Evolutionary conservation across 2,797 vertebrate species (phyloP).

Genomic region (Falco concolor): DNA sequence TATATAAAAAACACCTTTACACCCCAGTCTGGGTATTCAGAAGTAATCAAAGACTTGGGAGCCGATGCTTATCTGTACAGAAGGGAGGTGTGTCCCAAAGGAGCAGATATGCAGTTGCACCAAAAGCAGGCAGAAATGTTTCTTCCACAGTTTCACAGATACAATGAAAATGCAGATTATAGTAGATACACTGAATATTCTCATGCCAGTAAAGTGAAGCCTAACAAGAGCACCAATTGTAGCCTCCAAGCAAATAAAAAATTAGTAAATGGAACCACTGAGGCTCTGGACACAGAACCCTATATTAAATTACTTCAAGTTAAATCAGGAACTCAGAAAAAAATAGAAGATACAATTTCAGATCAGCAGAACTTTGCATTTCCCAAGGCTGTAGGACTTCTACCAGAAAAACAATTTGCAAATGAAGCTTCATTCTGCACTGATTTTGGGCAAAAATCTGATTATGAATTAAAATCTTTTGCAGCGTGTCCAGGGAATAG

Average conservation of each 20-base stretch:
- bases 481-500: conserved; percentile 61
- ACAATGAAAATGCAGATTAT: conserved; percentile 64
- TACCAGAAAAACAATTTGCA: conserved; percentile 72
- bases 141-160: conserved; percentile 69
- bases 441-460: conserved; percentile 75
- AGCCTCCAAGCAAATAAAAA: conserved; percentile 76
- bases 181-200: conserved; percentile 72
- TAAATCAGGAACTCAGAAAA: conserved; percentile 73
- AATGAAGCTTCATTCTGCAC: conserved; percentile 73
- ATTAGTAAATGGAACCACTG: conserved; percentile 74
- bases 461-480: conserved; percentile 73
- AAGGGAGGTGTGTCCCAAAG: conserved; percentile 70
- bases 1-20: conserved; percentile 69
- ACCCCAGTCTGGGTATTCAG: conserved; percentile 68
- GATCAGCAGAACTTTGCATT: conserved; percentile 78
- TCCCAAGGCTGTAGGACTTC: conserved; percentile 67
- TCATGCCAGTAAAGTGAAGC: conserved; percentile 69
- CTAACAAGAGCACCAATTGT: conserved; percentile 69
- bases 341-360: conserved; percentile 73
- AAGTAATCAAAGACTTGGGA: conserved; percentile 69
- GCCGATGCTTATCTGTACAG: conserved; percentile 64
- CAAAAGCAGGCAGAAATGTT: conserved; percentile 69
- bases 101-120: conserved; percentile 66
- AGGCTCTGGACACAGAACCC: conserved; percentile 71
- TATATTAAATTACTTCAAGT: conserved; percentile 76